Base-by-base conservation (phyloP, 2,888 invertebrate genomes). In the Blera fallax region DNA sequence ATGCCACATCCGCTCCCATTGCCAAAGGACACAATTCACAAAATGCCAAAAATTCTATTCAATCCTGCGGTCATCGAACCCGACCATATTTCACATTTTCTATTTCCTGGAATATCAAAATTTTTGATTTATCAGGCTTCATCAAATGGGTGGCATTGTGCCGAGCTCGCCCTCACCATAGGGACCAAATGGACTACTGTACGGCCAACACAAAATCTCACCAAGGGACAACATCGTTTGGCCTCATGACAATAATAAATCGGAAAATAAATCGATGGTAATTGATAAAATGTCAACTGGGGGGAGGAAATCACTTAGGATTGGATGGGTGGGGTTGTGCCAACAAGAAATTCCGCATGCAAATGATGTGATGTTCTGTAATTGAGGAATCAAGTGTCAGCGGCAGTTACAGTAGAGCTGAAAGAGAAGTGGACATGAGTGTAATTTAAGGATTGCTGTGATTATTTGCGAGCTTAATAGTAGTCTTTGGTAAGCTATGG, bases 191-290 rank as follows among this genome's bases (percentile, higher is more conserved):
- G 64, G 65, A 18, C 58, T 54, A 37, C 50, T 60, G 65, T 65
- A 21, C 48, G 34, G 50, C 37, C 56, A 43, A 52, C 43, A 73
- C 34, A 40, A 43, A 69, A 62, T 74, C 48, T 37, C 69, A 74
- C 62, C 64, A 70, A 37, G 54, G 70, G 54, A 79, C 52, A 70
- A 40, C 43, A 65, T 64, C 79, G 74, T 76, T 73, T 40, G 24
- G 32, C 10, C 29, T 52, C 60, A 52, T 48, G 81, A 74, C 74
- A 80, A 84, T 65, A 84, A 81, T 77, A 85, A 85, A 85, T 85
- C 74, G 84, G 48, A 80, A 84, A 84, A 74, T 84, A 84, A 84
- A 85, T 85, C 85, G 70, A 81, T 81, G 81, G 85, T 76, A 81
- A 85, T 85, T 85, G 85, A 85, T 85, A 85, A 85, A 85, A 85